phyloP scores from a whole-genome alignment of 2,797 vertebrate genomes.

The Scleropages formosus region DNA sequence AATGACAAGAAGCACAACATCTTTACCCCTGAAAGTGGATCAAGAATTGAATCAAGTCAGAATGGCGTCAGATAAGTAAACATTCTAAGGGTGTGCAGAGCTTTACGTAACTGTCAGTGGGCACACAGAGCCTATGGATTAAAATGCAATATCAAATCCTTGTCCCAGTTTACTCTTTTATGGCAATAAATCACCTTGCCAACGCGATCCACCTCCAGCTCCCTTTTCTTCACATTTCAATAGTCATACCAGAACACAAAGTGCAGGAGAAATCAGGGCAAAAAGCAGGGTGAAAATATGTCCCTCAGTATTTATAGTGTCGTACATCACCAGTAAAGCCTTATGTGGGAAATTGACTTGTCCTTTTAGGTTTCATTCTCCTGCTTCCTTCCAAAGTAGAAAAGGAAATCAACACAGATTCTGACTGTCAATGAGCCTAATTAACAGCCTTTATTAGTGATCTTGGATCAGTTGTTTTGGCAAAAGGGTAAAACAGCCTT shows the following conservation, averaged over 20 bases:
- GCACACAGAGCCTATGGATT: conserved; percentile 24
- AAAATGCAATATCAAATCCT: conserved; percentile 28
- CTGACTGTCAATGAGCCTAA: neutral
- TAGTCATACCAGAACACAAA: conserved; percentile 57
- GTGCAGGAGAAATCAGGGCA: conserved; percentile 59
- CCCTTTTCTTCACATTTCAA: conserved; percentile 49
- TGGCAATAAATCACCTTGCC: conserved; percentile 31
- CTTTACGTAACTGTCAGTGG: conserved; percentile 22
- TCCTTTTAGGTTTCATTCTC: neutral
- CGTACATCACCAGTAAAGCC: neutral
- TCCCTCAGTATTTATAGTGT: neutral
- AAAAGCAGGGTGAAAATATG: neutral
- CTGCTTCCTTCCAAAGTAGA: neutral
- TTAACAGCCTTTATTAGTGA: neutral
- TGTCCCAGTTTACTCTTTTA: conserved; percentile 59
- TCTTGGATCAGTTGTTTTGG: neutral
- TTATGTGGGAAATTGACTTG: neutral
- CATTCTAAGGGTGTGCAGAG: neutral
- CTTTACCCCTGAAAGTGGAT: neutral
- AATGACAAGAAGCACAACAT: neutral
- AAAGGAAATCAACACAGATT: neutral
- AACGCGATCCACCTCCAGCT: conserved; percentile 35
- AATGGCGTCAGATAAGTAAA: neutral
- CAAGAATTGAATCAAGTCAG: neutral
- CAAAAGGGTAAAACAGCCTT: neutral